Evolutionary conservation across 2,888 invertebrate species (phyloP).

Genomic region (Mylabris sibirica): DNA sequence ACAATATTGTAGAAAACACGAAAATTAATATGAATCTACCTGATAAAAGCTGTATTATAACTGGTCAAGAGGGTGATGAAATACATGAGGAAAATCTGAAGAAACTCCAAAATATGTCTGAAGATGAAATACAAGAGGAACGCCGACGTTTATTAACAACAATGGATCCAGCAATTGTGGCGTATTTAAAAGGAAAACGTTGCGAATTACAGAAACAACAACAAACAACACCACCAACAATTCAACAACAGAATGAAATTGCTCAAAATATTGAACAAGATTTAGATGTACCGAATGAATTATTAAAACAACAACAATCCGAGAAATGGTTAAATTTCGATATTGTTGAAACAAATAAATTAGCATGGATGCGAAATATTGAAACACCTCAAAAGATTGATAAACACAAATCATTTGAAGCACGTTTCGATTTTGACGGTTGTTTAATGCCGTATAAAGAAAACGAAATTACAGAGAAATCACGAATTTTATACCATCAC

Average conservation of each 20-base stretch:
- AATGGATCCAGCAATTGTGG: conserved; percentile 72
- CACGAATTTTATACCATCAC: conserved; percentile 84
- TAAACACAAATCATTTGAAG: conserved; percentile 73
- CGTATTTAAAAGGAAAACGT: conserved; percentile 68
- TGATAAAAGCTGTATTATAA: conserved; percentile 60
- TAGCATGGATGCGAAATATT: conserved; percentile 85
- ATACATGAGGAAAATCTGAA: conserved; percentile 80
- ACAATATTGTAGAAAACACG: conserved; percentile 40
- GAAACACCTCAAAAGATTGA: conserved; percentile 64
- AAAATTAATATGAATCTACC: conserved; percentile 37
- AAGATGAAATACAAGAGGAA: conserved; percentile 78
- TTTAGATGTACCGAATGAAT: conserved; percentile 64
- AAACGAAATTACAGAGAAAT: conserved; percentile 67
- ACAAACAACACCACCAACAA: conserved; percentile 44
- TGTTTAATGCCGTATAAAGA: conserved; percentile 77
- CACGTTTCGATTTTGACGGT: conserved; percentile 84
- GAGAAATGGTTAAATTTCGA: conserved; percentile 87
- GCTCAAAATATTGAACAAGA: conserved; percentile 54
- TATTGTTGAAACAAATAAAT: conserved; percentile 83
- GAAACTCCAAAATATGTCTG: conserved; percentile 72
- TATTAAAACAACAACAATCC: conserved; percentile 68
- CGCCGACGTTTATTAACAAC: conserved; percentile 70
- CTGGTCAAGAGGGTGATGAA: conserved; percentile 63
- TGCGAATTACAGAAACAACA: conserved; percentile 43
- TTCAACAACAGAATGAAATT: conserved; percentile 57